A percentile compares a stretch with the other conserved stretches of the same genome.
Evolutionary conservation across 2,888 invertebrate genomes (phyloP).

Genomic region (Gymnocheta viridis): DNA sequence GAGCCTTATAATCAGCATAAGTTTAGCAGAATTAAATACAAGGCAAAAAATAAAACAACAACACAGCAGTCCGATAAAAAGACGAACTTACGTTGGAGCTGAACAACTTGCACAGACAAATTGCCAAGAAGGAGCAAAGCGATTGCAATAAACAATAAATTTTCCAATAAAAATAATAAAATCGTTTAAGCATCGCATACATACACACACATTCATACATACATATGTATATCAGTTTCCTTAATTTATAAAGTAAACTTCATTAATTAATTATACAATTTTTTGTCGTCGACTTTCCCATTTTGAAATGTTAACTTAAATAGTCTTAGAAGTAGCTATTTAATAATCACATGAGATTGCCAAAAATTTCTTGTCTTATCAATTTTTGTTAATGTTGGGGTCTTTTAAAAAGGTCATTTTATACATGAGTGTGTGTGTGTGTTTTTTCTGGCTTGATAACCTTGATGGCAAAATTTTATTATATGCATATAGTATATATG

Average conservation of each 20-base stretch:
- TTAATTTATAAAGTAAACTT: too few species aligned
- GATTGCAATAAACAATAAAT: too few species aligned
- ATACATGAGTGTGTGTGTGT: not conserved
- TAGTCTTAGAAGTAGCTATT: not conserved
- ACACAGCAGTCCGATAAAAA: slow-evolving; percentile 36
- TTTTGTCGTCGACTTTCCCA: too few species aligned
- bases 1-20: slow-evolving; percentile 56
- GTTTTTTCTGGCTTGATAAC: slow-evolving; percentile 35
- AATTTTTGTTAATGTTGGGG: slow-evolving; percentile 7
- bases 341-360: slow-evolving; percentile 18
- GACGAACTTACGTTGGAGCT: slow-evolving; percentile 30
- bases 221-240: not conserved
- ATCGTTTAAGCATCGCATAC: too few species aligned
- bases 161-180: too few species aligned
- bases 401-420: slow-evolving; percentile 40
- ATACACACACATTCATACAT: not conserved
- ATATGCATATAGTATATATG: too few species aligned
- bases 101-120: not conserved
- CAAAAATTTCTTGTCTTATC: slow-evolving; percentile 50
- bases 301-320: too few species aligned
- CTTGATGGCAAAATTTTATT: slow-evolving; percentile 25
- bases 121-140: too few species aligned
- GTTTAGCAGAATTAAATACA: slow-evolving; percentile 51
- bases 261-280: too few species aligned
- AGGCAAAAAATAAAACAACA: slow-evolving; percentile 18